Conservation (phyloP, 2,797 vertebrate genomes). For the Sphaeramia orbicularis region DNA sequence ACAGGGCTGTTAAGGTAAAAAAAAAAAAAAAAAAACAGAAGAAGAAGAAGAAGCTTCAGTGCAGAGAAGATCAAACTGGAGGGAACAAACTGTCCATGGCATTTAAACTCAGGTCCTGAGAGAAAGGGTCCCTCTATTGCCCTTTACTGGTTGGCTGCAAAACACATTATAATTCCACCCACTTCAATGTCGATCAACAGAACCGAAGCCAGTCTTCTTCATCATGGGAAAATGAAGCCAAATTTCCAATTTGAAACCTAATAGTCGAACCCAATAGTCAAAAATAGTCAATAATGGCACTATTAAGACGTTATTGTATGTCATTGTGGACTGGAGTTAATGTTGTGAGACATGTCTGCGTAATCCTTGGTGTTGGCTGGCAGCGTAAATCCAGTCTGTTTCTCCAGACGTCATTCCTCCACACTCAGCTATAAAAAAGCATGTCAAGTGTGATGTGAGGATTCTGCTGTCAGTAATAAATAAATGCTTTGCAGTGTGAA, state of each 20-base stretch:
- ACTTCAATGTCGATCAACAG: conserved; percentile 56
- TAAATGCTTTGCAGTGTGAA: too few species aligned
- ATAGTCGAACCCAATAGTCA: conserved; percentile 6
- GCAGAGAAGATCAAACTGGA: conserved; percentile 42
- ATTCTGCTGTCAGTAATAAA: too few species aligned
- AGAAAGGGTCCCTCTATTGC: conserved; percentile 54
- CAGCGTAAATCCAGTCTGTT: too few species aligned
- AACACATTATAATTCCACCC: conserved; percentile 56
- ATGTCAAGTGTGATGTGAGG: too few species aligned
- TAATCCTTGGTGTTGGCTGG: too few species aligned
- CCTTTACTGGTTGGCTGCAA: conserved; percentile 63
- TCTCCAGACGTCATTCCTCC: too few species aligned
- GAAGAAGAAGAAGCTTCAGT: too few species aligned
- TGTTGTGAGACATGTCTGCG: too few species aligned
- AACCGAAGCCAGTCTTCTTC: conserved; percentile 19
- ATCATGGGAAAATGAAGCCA: conserved; percentile 31
- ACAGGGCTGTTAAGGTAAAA: conserved; percentile 32
- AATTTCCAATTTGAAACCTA: conserved; percentile 13
- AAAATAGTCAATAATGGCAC: not conserved
- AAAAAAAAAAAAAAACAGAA: conserved; percentile 13
- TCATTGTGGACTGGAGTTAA: too few species aligned
- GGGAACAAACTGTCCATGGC: conserved; percentile 42
- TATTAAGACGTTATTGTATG: too few species aligned
- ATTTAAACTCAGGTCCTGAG: conserved; percentile 61
- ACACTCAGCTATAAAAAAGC: too few species aligned